These are phyloP conservation scores for Spilogale gracilis DNA, from an alignment of 2,113 vertebrate genomes.

Conservation along the genomic window DNA sequence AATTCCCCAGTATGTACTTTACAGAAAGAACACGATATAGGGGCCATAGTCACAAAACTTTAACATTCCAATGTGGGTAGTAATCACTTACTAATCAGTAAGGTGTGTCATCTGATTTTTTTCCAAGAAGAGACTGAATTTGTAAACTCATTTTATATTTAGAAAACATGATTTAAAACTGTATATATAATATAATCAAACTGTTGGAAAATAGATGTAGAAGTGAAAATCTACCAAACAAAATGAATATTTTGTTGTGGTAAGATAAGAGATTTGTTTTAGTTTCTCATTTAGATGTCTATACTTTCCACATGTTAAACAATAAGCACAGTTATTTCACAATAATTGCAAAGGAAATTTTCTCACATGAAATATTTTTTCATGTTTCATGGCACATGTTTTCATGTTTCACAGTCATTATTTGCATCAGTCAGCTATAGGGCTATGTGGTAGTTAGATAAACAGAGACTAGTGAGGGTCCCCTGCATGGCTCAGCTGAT, in stretches of 20 bases:
- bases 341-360: background rate
- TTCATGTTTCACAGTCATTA: background rate
- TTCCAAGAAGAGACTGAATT: background rate
- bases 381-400: background rate
- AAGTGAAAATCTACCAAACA: slow-evolving; percentile 37
- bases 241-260: background rate
- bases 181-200: background rate
- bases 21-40: background rate
- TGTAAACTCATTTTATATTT: background rate
- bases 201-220: background rate
- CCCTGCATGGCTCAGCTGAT: background rate
- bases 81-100: background rate
- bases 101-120: background rate
- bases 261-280: slow-evolving; percentile 16
- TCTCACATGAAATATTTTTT: background rate
- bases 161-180: slow-evolving; percentile 8
- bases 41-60: background rate
- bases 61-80: background rate
- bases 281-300: background rate
- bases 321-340: background rate
- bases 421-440: background rate
- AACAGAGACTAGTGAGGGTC: background rate
- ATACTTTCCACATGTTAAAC: slow-evolving; percentile 10
- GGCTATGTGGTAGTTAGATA: background rate
- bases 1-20: background rate